Percentiles rank a stretch among this genome's conserved stretches.
Conservation (phyloP, 2,888 invertebrate genomes). For the Aspidiotus destructor region DNA sequence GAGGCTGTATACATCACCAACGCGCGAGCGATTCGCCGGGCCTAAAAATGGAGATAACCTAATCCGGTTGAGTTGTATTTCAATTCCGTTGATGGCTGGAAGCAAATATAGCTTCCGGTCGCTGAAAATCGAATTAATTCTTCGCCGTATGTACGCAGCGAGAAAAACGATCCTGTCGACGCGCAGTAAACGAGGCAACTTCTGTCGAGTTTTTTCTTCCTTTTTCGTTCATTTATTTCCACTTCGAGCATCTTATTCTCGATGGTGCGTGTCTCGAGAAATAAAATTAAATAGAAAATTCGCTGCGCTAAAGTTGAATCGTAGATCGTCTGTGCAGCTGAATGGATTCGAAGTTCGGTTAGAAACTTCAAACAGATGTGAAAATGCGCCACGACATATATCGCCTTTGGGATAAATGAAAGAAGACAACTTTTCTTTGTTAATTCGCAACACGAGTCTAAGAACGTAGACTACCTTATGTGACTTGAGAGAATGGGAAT, state of each 20-base stretch:
- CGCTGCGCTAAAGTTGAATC: conserved; percentile 26
- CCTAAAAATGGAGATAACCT: no score
- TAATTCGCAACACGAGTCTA: no score
- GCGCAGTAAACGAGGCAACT: no score
- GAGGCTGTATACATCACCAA: not conserved
- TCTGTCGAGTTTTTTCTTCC: not conserved
- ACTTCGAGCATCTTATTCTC: not conserved
- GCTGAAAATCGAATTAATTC: conserved; percentile 19
- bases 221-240: not conserved
- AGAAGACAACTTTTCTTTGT: no score
- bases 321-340: conserved; percentile 19
- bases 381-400: conserved; percentile 7
- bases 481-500: no score
- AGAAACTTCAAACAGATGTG: conserved; percentile 30
- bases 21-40: not conserved
- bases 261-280: conserved; percentile 6
- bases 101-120: conserved; percentile 23
- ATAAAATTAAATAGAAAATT: conserved; percentile 32
- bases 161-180: not conserved
- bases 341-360: conserved; percentile 25
- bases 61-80: not conserved
- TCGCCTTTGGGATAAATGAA: no score
- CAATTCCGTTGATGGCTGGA: not conserved
- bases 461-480: no score
- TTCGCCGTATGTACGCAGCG: not conserved